Conservation (phyloP, 2,888 invertebrate species). For the Nomada ferruginata region DNA sequence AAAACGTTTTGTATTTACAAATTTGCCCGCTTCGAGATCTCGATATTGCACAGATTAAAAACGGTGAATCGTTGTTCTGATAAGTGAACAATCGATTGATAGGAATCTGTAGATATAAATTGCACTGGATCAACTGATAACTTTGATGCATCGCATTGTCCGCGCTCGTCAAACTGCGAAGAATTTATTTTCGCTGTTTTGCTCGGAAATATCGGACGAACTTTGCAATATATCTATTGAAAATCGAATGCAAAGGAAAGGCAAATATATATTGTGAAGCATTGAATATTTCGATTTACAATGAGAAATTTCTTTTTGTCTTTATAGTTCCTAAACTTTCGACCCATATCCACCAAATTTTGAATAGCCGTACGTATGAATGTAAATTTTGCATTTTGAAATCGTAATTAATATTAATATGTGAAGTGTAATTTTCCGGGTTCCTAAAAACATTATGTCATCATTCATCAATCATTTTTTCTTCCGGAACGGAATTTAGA, state of each 20-base stretch:
- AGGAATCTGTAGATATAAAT: conserved; percentile 2
- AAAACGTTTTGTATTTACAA: neutral
- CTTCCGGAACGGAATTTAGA: neutral
- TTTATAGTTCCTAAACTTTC: too few species aligned
- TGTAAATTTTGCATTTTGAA: too few species aligned
- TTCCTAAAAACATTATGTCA: too few species aligned
- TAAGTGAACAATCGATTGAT: conserved; percentile 3
- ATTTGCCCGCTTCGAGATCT: too few species aligned
- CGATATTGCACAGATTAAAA: neutral
- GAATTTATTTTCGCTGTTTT: neutral
- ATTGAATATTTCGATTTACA: too few species aligned
- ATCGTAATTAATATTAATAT: too few species aligned
- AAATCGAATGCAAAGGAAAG: neutral
- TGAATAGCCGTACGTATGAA: too few species aligned
- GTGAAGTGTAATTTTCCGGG: too few species aligned
- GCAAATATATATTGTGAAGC: too few species aligned
- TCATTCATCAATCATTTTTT: too few species aligned
- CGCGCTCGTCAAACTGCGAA: neutral
- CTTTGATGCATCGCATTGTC: neutral
- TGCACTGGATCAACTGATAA: neutral
- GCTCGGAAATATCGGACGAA: neutral
- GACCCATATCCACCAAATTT: too few species aligned
- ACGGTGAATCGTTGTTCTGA: neutral
- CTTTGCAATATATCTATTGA: neutral
- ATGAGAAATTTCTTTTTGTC: too few species aligned